These are phyloP conservation scores for Endotricha flammealis DNA, from an alignment of 2,888 invertebrate genomes.

Conservation along the genomic window DNA sequence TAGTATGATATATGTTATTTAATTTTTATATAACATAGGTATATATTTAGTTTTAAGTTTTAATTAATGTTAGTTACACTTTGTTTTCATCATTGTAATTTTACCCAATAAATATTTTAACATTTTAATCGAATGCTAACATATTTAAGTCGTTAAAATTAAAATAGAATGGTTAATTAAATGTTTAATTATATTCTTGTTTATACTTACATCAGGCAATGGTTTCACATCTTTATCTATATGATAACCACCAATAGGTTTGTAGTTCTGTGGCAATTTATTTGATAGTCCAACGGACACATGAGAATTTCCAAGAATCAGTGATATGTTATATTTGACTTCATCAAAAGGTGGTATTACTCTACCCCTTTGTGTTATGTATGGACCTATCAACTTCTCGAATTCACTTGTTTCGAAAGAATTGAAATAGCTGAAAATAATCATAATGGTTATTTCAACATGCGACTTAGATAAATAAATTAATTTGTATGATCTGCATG, in stretches of 20 bases:
- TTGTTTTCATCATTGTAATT: no score
- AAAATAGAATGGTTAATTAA: no score
- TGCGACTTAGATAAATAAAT: no score
- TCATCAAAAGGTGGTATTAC: conserved; percentile 33
- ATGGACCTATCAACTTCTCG: conserved; percentile 25
- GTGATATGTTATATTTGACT: conserved; percentile 39
- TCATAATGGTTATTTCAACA: neutral
- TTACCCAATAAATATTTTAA: no score
- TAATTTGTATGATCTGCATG: no score
- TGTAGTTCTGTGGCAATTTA: conserved; percentile 44
- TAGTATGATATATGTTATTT: no score
- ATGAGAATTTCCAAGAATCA: conserved; percentile 49
- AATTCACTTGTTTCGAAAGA: conserved; percentile 17
- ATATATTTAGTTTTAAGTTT: no score
- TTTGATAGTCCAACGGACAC: conserved; percentile 33
- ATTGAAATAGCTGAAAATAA: conserved; percentile 15
- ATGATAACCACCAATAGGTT: conserved; percentile 49
- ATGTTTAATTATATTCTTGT: no score
- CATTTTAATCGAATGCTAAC: no score
- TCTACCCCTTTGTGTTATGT: conserved; percentile 33
- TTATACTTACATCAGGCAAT: conserved; percentile 35
- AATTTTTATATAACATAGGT: no score
- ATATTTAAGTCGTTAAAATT: no score
- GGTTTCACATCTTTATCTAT: conserved; percentile 38
- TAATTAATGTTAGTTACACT: no score